These are phyloP conservation scores for Pedionomus torquatus DNA, from an alignment of 2,113 vertebrate species.

Conservation along the genomic window DNA sequence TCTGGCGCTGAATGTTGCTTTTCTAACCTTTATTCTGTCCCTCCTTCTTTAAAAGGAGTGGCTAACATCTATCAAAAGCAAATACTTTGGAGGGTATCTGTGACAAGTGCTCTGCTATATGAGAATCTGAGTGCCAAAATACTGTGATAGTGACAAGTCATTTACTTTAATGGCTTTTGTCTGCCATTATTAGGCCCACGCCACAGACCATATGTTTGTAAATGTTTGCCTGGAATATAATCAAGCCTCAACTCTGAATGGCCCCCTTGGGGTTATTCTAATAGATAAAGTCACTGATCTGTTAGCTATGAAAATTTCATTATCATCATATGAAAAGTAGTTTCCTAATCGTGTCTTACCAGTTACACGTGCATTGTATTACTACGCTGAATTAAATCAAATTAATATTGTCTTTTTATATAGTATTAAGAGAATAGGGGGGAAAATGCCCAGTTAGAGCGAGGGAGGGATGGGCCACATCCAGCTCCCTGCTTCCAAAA, in stretches of 20 bases:
- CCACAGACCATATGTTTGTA: background rate
- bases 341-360: background rate
- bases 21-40: background rate
- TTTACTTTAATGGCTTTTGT: background rate
- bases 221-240: background rate
- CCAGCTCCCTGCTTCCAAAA: background rate
- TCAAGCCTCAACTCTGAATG: background rate
- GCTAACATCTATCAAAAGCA: background rate
- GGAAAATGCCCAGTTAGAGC: fast-evolving
- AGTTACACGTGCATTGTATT: background rate
- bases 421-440: background rate
- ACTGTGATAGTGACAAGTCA: background rate
- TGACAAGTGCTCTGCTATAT: background rate
- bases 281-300: background rate
- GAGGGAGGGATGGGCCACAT: background rate
- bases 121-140: background rate
- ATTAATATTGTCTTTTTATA: background rate
- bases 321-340: background rate
- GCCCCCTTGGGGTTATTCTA: background rate
- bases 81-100: background rate
- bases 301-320: background rate
- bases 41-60: background rate
- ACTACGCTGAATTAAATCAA: background rate
- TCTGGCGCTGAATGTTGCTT: background rate
- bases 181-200: background rate